Evolutionary conservation across 2,113 vertebrate genomes (phyloP).

Genomic region (Apeltes quadracus): DNA sequence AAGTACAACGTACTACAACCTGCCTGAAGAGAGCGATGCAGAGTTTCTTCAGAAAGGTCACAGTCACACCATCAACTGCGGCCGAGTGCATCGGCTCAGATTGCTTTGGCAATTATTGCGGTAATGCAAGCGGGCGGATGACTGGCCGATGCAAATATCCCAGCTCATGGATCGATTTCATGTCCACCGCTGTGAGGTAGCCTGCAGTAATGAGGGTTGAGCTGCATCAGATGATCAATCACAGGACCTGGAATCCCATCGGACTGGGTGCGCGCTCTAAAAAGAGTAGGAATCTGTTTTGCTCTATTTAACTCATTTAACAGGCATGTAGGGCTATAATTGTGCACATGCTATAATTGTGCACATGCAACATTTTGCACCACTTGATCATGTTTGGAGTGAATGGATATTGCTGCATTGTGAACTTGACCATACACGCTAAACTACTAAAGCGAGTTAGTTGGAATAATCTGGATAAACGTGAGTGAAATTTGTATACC

Average conservation of each 20-base stretch:
- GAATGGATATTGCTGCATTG: not conserved
- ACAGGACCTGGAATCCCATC: constrained; percentile 18
- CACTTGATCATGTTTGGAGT: not conserved
- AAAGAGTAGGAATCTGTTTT: constrained; percentile 4
- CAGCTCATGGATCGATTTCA: constrained; percentile 51
- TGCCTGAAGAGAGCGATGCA: not conserved
- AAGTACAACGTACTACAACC: not conserved
- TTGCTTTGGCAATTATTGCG: constrained; percentile 42
- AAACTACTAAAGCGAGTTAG: not conserved
- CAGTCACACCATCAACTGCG: constrained; percentile 15
- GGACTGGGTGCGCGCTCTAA: constrained; percentile 4
- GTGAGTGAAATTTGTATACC: constrained; percentile 1
- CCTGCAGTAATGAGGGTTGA: constrained; percentile 40
- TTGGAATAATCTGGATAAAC: not conserved
- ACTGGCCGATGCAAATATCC: constrained; percentile 45
- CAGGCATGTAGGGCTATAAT: not conserved
- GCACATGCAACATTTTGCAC: not conserved
- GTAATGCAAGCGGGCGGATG: constrained; percentile 25
- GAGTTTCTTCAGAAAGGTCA: constrained; percentile 21
- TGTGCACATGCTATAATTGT: not conserved
- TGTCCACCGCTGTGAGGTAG: constrained; percentile 31
- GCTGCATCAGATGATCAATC: constrained; percentile 32
- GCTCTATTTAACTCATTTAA: constrained; percentile 5
- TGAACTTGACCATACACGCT: not conserved
- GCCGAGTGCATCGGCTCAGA: constrained; percentile 32